Percentiles rank a stretch among this genome's conserved stretches.
Evolutionary conservation across 37 sponge, comb jelly and placozoan species (phyloP).

Genomic region (Theonella swinhoei): DNA sequence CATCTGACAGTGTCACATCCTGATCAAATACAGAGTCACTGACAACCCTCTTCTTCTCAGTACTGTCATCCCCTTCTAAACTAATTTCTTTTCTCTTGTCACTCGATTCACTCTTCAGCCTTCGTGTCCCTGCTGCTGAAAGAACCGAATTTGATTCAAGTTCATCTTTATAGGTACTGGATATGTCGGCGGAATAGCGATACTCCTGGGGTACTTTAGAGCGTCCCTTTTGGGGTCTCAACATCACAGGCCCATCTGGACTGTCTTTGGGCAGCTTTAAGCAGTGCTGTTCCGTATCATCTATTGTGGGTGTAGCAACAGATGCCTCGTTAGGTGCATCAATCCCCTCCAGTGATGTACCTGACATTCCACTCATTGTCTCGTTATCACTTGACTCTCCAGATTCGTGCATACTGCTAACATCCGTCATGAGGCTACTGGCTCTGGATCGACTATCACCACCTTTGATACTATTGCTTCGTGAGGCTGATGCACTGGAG

Average conservation of each 20-base stretch:
- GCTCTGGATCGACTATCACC: slow-evolving; percentile 17
- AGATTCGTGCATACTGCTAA: slow-evolving; percentile 32
- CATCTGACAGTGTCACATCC: slow-evolving; percentile 51
- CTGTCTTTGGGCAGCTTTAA: not conserved
- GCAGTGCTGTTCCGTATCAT: not conserved
- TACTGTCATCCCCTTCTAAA: not conserved
- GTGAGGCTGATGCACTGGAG: not conserved
- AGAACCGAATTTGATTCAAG: not conserved
- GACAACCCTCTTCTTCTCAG: not conserved
- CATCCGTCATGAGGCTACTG: slow-evolving; percentile 22
- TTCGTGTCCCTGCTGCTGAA: not conserved
- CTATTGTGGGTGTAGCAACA: not conserved
- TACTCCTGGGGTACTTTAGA: not conserved
- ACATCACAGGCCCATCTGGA: not conserved
- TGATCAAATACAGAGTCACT: slow-evolving; percentile 24
- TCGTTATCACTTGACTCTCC: slow-evolving; percentile 21
- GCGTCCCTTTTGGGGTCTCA: not conserved
- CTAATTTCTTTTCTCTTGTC: not conserved
- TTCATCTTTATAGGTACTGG: slow-evolving; percentile 13
- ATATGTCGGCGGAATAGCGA: slow-evolving; percentile 30
- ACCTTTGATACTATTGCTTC: not conserved
- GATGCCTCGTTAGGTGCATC: not conserved
- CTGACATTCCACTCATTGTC: not conserved
- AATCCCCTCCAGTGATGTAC: not conserved
- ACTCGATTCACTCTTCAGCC: not conserved